Conservation (phyloP, 2,113 vertebrate species). For the Apteryx mantelli region DNA sequence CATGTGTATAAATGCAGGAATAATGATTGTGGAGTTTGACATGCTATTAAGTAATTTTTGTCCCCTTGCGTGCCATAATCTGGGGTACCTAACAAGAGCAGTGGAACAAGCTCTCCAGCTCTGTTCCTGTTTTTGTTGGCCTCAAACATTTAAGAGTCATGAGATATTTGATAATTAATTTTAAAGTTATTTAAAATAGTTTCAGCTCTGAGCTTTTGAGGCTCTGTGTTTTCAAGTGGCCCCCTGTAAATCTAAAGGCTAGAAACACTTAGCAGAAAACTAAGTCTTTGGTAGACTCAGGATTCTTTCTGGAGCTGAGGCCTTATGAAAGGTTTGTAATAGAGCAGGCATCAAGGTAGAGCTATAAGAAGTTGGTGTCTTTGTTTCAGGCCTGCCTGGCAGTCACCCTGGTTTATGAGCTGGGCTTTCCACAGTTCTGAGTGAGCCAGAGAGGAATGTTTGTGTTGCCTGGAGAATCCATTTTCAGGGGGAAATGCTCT, state of each 20-base stretch:
- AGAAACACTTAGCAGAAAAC: not conserved
- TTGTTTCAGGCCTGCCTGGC: not conserved
- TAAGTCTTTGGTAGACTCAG: not conserved
- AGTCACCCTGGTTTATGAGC: too few relatives aligned
- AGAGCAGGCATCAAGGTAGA: not conserved
- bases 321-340: not conserved
- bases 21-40: not conserved
- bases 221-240: not conserved
- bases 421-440: not conserved
- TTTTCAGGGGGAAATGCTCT: not conserved
- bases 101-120: not conserved
- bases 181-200: not conserved
- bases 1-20: fast-evolving
- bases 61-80: not conserved
- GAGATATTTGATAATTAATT: not conserved
- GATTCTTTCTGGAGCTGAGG: not conserved
- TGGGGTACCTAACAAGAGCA: not conserved
- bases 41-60: not conserved
- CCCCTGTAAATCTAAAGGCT: not conserved
- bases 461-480: not conserved
- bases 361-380: not conserved
- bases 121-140: not conserved
- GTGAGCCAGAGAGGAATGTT: not conserved
- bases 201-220: not conserved
- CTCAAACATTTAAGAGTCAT: not conserved